Evolutionary conservation across 2,888 invertebrate genomes (phyloP).

Genomic region (Scaptodrosophila latifasciaeformis): DNA sequence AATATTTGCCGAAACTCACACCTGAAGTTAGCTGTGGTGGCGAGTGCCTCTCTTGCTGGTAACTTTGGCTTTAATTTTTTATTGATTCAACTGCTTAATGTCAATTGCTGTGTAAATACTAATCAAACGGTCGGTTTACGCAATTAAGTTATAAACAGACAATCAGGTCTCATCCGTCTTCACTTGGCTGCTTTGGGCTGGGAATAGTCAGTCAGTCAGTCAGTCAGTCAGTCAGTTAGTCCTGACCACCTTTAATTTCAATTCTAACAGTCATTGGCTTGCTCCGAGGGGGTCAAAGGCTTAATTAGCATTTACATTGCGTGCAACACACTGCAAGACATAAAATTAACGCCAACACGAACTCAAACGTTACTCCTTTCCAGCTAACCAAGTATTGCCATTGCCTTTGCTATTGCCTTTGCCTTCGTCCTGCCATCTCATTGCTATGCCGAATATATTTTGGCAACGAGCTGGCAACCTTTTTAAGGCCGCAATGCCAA

Average conservation of each 20-base stretch:
- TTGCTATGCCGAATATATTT: conserved; percentile 10
- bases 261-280: no score
- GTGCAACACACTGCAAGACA: conserved; percentile 54
- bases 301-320: conserved; percentile 61
- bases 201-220: not conserved
- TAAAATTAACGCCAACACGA: conserved; percentile 46
- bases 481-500: not conserved
- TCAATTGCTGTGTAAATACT: conserved; percentile 62
- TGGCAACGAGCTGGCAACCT: conserved; percentile 7
- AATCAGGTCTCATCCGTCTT: not conserved
- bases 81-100: conserved; percentile 59
- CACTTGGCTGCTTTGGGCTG: no score
- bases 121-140: conserved; percentile 61
- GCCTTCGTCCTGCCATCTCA: not conserved
- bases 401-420: not conserved
- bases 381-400: not conserved
- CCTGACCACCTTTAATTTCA: conserved; percentile 2
- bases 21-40: conserved; percentile 20
- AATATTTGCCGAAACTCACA: conserved; percentile 56
- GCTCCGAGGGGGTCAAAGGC: conserved; percentile 7
- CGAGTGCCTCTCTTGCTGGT: no score
- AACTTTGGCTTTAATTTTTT: conserved; percentile 48
- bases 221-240: not conserved
- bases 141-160: conserved; percentile 52
- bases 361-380: conserved; percentile 8